Conservation (phyloP, 2,888 invertebrate genomes). For the Melanostoma mellinum region DNA sequence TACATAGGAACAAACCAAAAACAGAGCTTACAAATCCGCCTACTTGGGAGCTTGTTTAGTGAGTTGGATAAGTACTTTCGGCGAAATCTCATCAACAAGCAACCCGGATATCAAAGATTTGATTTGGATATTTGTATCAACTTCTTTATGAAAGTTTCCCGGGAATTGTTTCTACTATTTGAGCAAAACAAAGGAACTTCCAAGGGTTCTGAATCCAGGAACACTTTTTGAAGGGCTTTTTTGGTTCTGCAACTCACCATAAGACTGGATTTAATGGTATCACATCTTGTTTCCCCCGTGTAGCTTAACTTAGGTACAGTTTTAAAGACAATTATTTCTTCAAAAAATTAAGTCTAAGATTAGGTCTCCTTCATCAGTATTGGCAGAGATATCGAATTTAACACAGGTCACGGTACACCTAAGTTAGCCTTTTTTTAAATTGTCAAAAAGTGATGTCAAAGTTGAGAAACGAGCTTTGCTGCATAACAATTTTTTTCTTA, state of each 20-base stretch:
- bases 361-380: too few relatives aligned
- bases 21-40: constrained; percentile 2
- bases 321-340: too few relatives aligned
- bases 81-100: constrained; percentile 27
- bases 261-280: constrained; percentile 40
- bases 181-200: background rate
- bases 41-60: constrained; percentile 6
- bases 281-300: constrained; percentile 18
- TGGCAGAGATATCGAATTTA: too few relatives aligned
- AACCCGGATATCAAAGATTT: constrained; percentile 1
- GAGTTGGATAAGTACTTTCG: background rate
- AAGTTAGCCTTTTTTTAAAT: too few relatives aligned
- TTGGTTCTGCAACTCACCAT: background rate
- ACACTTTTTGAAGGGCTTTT: background rate
- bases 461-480: too few relatives aligned
- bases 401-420: too few relatives aligned
- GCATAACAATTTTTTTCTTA: too few relatives aligned
- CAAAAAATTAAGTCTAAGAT: too few relatives aligned
- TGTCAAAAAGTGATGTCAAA: too few relatives aligned
- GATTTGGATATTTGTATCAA: constrained; percentile 1
- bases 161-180: too few relatives aligned
- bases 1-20: constrained; percentile 3
- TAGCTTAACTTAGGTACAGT: too few relatives aligned
- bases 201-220: background rate
- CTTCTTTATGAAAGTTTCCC: background rate